Evolutionary conservation across 2,797 vertebrate species (phyloP).

Genomic region (Poecilia wingei): DNA sequence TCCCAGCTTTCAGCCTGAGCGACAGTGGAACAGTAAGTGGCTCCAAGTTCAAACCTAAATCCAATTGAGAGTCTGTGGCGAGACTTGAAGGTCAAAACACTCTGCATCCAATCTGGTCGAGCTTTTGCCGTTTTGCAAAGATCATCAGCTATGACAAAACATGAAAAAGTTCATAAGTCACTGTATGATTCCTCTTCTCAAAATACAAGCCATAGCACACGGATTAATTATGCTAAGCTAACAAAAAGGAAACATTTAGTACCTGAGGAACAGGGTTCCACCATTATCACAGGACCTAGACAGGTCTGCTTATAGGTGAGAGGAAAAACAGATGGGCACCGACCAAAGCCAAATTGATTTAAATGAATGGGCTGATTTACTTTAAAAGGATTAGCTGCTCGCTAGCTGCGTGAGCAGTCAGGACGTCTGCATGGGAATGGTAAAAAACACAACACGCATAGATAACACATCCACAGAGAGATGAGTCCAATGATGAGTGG

Average conservation of each 20-base stretch:
- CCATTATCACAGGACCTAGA: neutral
- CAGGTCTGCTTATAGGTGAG: neutral
- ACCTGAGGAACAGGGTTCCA: neutral
- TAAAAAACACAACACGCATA: slow-evolving; percentile 10
- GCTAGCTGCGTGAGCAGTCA: neutral
- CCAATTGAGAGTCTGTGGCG: neutral
- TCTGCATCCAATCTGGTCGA: neutral
- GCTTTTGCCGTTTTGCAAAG: neutral
- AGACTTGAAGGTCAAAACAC: neutral
- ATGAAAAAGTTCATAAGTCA: neutral
- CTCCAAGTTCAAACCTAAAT: neutral
- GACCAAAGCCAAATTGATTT: slow-evolving; percentile 7
- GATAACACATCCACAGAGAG: slow-evolving; percentile 61
- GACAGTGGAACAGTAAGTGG: neutral
- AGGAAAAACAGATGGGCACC: neutral
- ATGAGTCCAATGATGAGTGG: slow-evolving; percentile 72
- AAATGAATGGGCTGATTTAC: neutral
- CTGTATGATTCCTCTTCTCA: neutral
- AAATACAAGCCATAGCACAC: neutral
- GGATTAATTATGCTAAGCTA: neutral
- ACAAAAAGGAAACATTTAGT: neutral
- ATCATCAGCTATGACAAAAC: neutral
- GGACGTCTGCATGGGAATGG: neutral
- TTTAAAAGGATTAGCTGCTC: slow-evolving; percentile 3
- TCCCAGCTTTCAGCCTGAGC: neutral